Base-by-base conservation (phyloP, 2,113 vertebrate genomes). In the Anser brachyrhynchus region DNA sequence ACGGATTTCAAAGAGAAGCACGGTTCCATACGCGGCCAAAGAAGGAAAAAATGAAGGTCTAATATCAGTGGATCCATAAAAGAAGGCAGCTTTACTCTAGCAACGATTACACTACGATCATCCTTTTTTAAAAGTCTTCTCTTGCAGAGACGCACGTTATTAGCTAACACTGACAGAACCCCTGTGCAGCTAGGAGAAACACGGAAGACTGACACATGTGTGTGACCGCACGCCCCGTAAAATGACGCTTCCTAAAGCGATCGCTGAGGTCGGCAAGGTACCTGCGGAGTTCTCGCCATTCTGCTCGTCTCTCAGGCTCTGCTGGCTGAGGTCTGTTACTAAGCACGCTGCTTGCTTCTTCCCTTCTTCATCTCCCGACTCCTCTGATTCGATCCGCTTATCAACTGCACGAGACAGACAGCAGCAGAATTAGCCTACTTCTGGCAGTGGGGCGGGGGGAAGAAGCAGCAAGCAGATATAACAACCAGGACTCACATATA, bases 301-400 rank as follows among this genome's bases (percentile, higher is more conserved):
- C 94, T 96, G 97, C 57, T 98, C 97, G 14, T 98, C 98, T 65
- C 96, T 89, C 92, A 98, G 97, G 96, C 98, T 98, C 83, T 98
- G 98, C 74, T 97, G 90, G 28, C 98, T 99, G 77, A 98, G 98
- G 39, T 99, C 99, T 22, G 99, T 91, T 29, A 98, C 99, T 16
- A 99, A 70, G 96, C 98, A 70, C 87, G 98, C 46, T 78, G 98
- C 95, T 82, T 98, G 97, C 93, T 98, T 98, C 97, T 98, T 98
- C 83, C 98, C 98, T 55, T 99, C 99, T 89, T 99, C 99, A 19
- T 99, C 99, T 2, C 99, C 99, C 0, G 99, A 99, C 92, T 99
- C 99, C 96, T 99, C 99, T 0, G 99, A 99, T 66, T 99, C 99
- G 6, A 98, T 98, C 87, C 98, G 95, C 89, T 99, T 98, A 96